These are phyloP conservation scores for Dascillus cervinus DNA, from an alignment of 2,888 invertebrate species.

Conservation along the genomic window DNA sequence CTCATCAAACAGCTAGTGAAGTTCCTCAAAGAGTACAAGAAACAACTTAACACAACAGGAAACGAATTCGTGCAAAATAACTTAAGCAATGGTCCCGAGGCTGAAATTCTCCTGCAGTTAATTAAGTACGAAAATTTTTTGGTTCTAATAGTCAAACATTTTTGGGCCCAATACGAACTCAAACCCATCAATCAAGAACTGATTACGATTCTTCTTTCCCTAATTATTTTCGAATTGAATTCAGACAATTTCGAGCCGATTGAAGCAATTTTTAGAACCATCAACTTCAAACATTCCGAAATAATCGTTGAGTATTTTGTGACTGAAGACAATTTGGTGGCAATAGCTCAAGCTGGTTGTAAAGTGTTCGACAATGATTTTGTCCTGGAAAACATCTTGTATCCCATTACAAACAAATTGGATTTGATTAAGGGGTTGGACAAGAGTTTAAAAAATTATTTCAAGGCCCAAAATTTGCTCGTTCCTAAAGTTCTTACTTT, in stretches of 20 bases:
- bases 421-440: slow-evolving; percentile 20
- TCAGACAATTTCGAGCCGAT: slow-evolving; percentile 22
- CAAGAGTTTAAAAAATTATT: slow-evolving; percentile 11
- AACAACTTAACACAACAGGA: slow-evolving; percentile 16
- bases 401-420: slow-evolving; percentile 41
- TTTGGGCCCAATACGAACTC: slow-evolving; percentile 18
- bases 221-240: slow-evolving; percentile 29
- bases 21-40: slow-evolving; percentile 21
- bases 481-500: slow-evolving; percentile 18
- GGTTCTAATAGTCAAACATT: slow-evolving; percentile 19
- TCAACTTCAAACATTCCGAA: slow-evolving; percentile 18
- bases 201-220: slow-evolving; percentile 21
- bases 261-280: slow-evolving; percentile 18
- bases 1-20: slow-evolving; percentile 13
- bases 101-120: slow-evolving; percentile 18
- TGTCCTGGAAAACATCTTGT: slow-evolving; percentile 45
- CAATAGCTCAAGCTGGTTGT: slow-evolving; percentile 44
- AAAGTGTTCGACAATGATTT: slow-evolving; percentile 46
- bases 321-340: slow-evolving; percentile 43
- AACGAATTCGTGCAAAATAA: slow-evolving; percentile 20
- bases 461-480: slow-evolving; percentile 1
- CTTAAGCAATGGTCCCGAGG: slow-evolving; percentile 6
- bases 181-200: slow-evolving; percentile 18
- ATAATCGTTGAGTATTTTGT: slow-evolving; percentile 42
- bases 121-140: slow-evolving; percentile 27